These are phyloP conservation scores for Alexandromys fortis DNA, from an alignment of 2,113 vertebrate species.

Conservation along the genomic window DNA sequence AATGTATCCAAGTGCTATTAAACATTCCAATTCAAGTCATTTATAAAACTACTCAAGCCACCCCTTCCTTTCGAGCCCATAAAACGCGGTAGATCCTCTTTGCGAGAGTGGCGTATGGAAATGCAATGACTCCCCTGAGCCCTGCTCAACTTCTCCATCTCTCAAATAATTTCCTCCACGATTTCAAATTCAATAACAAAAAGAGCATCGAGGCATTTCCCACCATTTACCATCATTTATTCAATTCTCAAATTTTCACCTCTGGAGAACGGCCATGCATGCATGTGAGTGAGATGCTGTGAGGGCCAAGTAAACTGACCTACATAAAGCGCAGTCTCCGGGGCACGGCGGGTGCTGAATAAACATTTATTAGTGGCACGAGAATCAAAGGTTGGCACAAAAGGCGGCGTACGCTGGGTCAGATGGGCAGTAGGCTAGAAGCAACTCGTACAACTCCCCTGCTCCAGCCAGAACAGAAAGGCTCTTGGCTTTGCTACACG, in stretches of 20 bases:
- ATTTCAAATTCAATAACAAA: not conserved
- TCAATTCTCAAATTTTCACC: not conserved
- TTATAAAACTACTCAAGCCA: conserved; percentile 31
- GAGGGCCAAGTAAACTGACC: not conserved
- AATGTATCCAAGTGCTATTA: not conserved
- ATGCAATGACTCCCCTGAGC: not conserved
- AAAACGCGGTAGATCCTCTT: not conserved
- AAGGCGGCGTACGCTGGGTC: not conserved
- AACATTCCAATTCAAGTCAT: conserved; percentile 36
- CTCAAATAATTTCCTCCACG: conserved; percentile 7
- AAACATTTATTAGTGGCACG: not conserved
- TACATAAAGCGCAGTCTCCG: not conserved
- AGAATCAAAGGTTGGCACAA: not conserved
- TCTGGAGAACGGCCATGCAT: conserved; percentile 13
- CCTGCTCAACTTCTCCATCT: not conserved
- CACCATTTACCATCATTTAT: not conserved
- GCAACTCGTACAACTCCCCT: not conserved
- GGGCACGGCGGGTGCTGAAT: not conserved
- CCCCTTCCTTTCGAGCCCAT: not conserved
- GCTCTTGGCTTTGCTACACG: not conserved
- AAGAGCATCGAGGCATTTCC: not conserved
- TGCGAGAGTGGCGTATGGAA: not conserved
- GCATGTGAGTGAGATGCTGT: not conserved
- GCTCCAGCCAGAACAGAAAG: not conserved
- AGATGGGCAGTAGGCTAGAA: not conserved